Evolutionary conservation across 2,113 vertebrate genomes (phyloP), one percentile per base, ranked within the genome.

Genomic region (Coptodon bakossiorum): DNA sequence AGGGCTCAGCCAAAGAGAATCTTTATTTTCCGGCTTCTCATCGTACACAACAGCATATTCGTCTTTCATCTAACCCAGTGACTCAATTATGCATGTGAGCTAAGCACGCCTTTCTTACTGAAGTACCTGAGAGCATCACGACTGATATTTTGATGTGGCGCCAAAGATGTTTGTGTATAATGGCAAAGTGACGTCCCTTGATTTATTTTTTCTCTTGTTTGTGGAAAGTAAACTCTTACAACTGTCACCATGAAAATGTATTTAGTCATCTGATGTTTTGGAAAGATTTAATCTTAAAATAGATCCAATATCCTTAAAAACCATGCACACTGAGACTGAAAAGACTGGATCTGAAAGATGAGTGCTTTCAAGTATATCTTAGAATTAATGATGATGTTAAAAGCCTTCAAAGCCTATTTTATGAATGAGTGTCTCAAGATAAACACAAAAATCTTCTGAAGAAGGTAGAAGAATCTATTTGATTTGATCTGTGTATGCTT

Each of bases 1-100:
- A 94, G 76, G 45, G 63, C 85, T 89, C 38, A 34, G 84, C 84
- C 76, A 81, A 90, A 90, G 86, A 90, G 63, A 94, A 93, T 87
- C 59, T 83, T 78, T 84, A 85, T 90, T 82, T 83, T 88, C 89
- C 36, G 8, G 84, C 91, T 93, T 92, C 88, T 94, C 86, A 87
- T 87, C 89, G 83, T 80, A 24, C 84, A 76, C 87, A 94, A 89
- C 85, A 76, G 86, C 85, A 82, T 84, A 82, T 90, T 89, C 52
- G 31, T 93, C 91, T 93, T 94, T 94, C 86, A 93, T 95, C 89
- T 90, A 86, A 73, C 38, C 82, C 71, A 24, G 86, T 80, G 87
- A 90, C 88, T 88, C 36, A 9, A 95, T 95, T 94, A 96, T 95
- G 91, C 84, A 94, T 95, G 83, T 90, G 54, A 80, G 90, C 90